Evolutionary conservation across 1,140 invertebrate genomes (phyloP).

Genomic region (Saccostrea glomerata): DNA sequence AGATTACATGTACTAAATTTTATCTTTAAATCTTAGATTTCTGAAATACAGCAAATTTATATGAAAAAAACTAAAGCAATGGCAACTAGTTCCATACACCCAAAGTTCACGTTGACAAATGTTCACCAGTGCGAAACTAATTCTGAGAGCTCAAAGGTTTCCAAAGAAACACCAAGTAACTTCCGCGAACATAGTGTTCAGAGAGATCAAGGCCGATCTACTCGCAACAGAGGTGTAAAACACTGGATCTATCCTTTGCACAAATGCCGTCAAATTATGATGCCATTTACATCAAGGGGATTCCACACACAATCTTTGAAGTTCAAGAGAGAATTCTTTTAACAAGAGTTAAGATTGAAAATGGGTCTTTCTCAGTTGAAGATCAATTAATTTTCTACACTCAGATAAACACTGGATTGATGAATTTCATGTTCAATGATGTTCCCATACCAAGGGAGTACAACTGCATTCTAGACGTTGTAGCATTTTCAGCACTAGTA

Average conservation of each 20-base stretch:
- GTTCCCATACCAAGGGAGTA: not conserved
- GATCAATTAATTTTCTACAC: slow-evolving; percentile 36
- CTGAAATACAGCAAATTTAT: no score
- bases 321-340: not conserved
- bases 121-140: no score
- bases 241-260: slow-evolving; percentile 25
- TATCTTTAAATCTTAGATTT: no score
- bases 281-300: not conserved
- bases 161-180: not conserved
- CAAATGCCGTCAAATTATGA: not conserved
- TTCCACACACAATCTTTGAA: no score
- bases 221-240: not conserved
- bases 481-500: slow-evolving; percentile 3
- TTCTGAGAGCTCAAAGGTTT: no score
- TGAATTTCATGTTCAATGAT: not conserved
- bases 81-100: no score
- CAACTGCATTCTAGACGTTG: not conserved
- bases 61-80: no score
- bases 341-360: not conserved
- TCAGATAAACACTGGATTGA: not conserved
- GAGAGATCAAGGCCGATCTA: not conserved
- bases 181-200: not conserved
- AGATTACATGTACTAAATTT: no score
- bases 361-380: not conserved
- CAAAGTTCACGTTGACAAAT: no score